Conservation (phyloP, 1,140 invertebrate species). For the Trichogramma pretiosum region DNA sequence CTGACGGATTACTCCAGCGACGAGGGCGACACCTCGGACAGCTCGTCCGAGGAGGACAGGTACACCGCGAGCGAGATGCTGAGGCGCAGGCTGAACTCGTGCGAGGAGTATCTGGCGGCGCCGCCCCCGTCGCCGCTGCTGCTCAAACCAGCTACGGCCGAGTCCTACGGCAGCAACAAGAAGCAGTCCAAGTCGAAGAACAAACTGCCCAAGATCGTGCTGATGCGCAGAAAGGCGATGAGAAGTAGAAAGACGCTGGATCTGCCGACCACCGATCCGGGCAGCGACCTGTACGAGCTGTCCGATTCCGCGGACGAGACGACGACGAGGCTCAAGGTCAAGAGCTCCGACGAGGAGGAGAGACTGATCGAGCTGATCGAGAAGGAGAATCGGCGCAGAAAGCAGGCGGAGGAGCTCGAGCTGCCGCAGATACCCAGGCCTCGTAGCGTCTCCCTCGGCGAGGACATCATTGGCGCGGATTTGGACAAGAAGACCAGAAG, state of each 20-base stretch:
- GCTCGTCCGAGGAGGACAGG: constrained; percentile 47
- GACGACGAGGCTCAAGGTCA: neutral
- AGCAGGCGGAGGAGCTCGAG: neutral
- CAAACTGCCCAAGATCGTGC: constrained; percentile 2
- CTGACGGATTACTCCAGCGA: constrained; percentile 79
- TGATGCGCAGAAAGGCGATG: constrained; percentile 7
- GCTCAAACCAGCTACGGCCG: constrained; percentile 8
- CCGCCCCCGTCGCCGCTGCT: constrained; percentile 50
- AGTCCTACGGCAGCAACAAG: constrained; percentile 18
- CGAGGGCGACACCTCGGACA: constrained; percentile 67
- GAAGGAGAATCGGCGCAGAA: constrained; percentile 8
- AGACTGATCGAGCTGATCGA: neutral
- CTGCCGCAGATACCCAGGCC: constrained; percentile 37
- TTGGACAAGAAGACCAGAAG: constrained; percentile 37
- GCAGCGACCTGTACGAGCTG: constrained; percentile 44
- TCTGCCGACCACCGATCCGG: constrained; percentile 47
- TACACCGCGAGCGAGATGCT: constrained; percentile 19
- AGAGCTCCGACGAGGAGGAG: constrained; percentile 9
- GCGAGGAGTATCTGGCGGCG: constrained; percentile 30
- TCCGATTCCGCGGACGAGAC: constrained; percentile 45
- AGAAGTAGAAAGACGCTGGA: constrained; percentile 40
- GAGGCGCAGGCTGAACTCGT: constrained; percentile 6
- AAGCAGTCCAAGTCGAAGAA: constrained; percentile 23
- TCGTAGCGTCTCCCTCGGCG: constrained; percentile 46
- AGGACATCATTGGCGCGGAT: constrained; percentile 38